Percentiles rank a stretch among this genome's conserved stretches.
These are phyloP conservation scores for Pyrocephalus nanus DNA, from an alignment of 2,797 vertebrate species.

Conservation along the genomic window DNA sequence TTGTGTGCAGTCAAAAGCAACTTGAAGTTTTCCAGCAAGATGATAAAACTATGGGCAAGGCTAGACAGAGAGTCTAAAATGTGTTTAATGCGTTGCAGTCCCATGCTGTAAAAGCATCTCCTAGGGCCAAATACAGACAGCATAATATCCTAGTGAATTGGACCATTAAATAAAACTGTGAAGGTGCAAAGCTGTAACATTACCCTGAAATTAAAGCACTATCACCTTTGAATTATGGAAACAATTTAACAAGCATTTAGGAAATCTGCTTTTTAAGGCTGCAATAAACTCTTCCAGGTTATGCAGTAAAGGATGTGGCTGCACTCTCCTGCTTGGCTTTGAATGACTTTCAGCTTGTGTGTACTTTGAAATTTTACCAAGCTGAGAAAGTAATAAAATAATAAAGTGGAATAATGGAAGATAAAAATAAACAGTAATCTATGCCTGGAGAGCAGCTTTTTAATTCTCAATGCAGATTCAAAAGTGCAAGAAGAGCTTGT, in stretches of 20 bases:
- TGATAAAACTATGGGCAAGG: neutral
- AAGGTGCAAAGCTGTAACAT: constrained; percentile 72
- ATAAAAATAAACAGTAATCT: constrained; percentile 15
- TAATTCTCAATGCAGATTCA: constrained; percentile 6
- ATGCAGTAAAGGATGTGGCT: constrained; percentile 3
- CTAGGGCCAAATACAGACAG: constrained; percentile 41
- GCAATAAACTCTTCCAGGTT: constrained; percentile 55
- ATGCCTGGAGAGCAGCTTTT: constrained; percentile 3
- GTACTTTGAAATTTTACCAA: constrained; percentile 31
- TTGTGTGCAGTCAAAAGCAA: neutral
- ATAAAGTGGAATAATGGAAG: constrained; percentile 1
- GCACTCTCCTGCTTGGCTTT: neutral
- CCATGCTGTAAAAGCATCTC: constrained; percentile 62
- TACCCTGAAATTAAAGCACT: constrained; percentile 75
- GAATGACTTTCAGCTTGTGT: constrained; percentile 34
- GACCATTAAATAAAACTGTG: constrained; percentile 74
- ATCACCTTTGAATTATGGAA: constrained; percentile 74
- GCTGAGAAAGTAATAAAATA: constrained; percentile 62
- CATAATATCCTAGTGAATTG: constrained; percentile 73
- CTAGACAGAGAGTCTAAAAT: constrained; percentile 30
- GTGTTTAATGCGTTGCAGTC: neutral
- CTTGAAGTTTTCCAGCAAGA: constrained; percentile 45
- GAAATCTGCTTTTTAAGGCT: constrained; percentile 54
- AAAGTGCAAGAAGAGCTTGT: constrained; percentile 8
- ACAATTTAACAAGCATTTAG: constrained; percentile 71